phyloP scores from a whole-genome alignment of 2,888 invertebrate genomes.

The Lacanobia wlatinum region DNA sequence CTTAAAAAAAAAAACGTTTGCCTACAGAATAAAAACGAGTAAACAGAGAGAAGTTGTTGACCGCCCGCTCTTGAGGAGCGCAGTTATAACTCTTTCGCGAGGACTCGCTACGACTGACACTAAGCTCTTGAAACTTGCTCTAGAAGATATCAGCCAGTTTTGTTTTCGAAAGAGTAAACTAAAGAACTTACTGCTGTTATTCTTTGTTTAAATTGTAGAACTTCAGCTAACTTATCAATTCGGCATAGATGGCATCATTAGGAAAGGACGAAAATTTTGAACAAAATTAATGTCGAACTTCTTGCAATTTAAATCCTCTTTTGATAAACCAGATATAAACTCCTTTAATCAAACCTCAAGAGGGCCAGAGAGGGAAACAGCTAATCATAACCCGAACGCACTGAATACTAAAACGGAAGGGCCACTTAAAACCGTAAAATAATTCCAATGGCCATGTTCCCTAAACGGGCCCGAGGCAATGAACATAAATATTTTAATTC shows the following conservation, averaged over 20 bases:
- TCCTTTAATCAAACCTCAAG: conserved; percentile 33
- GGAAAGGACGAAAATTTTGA: not conserved
- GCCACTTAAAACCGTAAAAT: conserved; percentile 64
- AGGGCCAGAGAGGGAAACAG: conserved; percentile 29
- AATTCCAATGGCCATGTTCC: conserved; percentile 60
- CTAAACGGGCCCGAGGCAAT: conserved; percentile 65
- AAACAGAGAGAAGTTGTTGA: conserved; percentile 37
- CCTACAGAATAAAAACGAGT: conserved; percentile 1
- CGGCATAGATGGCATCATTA: not conserved
- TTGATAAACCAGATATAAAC: conserved; percentile 11
- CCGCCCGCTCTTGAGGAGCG: conserved; percentile 31
- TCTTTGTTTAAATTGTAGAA: not conserved
- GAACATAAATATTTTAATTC: conserved; percentile 79
- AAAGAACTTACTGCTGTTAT: conserved; percentile 20
- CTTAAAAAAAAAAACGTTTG: conserved; percentile 3
- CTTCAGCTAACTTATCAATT: not conserved
- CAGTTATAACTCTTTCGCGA: conserved; percentile 47
- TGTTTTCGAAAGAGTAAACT: conserved; percentile 27
- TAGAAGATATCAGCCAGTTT: conserved; percentile 39
- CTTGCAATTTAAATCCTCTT: conserved; percentile 1
- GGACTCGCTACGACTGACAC: conserved; percentile 45
- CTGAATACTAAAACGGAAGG: conserved; percentile 63
- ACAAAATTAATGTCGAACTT: not conserved
- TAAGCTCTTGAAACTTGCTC: conserved; percentile 52
- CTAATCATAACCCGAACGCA: conserved; percentile 56